A percentile compares a stretch with the other conserved stretches of the same genome.
phyloP scores from a whole-genome alignment of 2,888 invertebrate species.

The Oxycera nigricornis region DNA sequence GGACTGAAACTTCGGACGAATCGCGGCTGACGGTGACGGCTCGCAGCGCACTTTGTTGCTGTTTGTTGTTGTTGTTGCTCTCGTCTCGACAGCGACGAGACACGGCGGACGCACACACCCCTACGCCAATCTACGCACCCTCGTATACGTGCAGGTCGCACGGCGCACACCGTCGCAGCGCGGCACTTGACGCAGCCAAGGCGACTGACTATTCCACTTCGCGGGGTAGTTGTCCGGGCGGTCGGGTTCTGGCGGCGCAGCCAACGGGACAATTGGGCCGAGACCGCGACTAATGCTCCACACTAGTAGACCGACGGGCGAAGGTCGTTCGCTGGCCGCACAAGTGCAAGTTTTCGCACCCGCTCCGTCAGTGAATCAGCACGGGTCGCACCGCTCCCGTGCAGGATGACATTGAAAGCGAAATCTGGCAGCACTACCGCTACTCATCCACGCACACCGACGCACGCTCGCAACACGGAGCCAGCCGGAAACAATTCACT shows the following conservation, averaged over 20 bases:
- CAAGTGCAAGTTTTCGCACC: not conserved
- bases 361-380: slow-evolving; percentile 21
- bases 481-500: slow-evolving; percentile 12
- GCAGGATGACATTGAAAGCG: slow-evolving; percentile 12
- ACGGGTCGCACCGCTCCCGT: slow-evolving; percentile 4
- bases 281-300: not conserved
- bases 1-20: not conserved
- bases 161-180: slow-evolving; percentile 1
- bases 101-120: slow-evolving; percentile 23
- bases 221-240: not conserved
- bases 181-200: slow-evolving; percentile 7
- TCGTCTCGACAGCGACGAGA: slow-evolving; percentile 33
- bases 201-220: not conserved
- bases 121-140: slow-evolving; percentile 21
- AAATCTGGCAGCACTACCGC: not conserved
- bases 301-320: not conserved
- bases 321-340: not conserved
- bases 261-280: not conserved
- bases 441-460: not conserved
- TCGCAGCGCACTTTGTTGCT: too few species aligned
- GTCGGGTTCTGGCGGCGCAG: not conserved
- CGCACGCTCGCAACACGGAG: not conserved
- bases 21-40: not conserved
- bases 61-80: slow-evolving; percentile 18
- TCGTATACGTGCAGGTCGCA: slow-evolving; percentile 22